Evolutionary conservation across 2,113 vertebrate species (phyloP).

Genomic region (Micronycteris hirsuta): DNA sequence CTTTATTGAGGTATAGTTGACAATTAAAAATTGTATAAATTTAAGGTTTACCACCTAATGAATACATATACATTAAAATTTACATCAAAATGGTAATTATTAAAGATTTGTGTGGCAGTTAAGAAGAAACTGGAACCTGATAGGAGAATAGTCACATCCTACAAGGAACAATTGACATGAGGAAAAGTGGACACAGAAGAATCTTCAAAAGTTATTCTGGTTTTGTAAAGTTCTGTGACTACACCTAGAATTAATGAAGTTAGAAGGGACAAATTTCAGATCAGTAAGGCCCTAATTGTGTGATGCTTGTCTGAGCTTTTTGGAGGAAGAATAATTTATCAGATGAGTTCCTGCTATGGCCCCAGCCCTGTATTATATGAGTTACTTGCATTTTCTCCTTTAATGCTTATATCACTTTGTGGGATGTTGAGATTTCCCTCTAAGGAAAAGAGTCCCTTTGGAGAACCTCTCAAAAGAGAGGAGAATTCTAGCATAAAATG

Average conservation of each 20-base stretch:
- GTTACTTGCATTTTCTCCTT: not conserved
- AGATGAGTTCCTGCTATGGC: accelerated
- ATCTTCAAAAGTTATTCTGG: not conserved
- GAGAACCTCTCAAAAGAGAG: not conserved
- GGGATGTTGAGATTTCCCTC: not conserved
- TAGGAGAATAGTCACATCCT: not conserved
- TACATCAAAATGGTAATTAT: not conserved
- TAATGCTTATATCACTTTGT: not conserved
- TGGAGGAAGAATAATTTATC: not conserved
- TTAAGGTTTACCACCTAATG: not conserved
- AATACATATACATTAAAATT: too few relatives aligned
- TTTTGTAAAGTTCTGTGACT: not conserved
- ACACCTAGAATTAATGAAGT: not conserved
- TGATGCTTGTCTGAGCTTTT: not conserved
- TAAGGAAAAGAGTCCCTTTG: not conserved
- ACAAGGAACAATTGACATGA: not conserved
- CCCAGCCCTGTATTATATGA: accelerated
- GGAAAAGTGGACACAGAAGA: not conserved
- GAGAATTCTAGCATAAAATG: not conserved
- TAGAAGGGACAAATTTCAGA: too few relatives aligned
- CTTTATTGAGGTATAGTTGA: not conserved
- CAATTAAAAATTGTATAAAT: not conserved
- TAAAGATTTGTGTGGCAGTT: not conserved
- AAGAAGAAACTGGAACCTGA: not conserved
- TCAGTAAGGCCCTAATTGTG: accelerated